These are phyloP conservation scores for Toxostoma redivivum DNA, from an alignment of 2,113 vertebrate species.

Conservation along the genomic window DNA sequence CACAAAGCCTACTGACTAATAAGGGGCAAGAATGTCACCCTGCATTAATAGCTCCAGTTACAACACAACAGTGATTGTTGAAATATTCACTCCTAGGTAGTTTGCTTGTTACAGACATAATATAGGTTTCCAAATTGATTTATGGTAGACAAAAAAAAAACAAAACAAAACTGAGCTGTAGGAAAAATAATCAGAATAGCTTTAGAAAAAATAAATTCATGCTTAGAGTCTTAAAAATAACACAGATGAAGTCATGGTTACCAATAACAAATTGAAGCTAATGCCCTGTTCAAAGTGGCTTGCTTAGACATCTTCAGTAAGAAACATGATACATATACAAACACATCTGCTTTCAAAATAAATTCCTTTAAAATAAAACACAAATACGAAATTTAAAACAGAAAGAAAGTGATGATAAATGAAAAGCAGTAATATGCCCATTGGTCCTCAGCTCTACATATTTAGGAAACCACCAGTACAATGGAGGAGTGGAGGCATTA, in stretches of 20 bases:
- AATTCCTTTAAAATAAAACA: not conserved
- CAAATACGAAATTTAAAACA: not conserved
- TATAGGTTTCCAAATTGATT: not conserved
- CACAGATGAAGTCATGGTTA: not conserved
- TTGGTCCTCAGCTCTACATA: too few species aligned
- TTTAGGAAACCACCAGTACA: not conserved
- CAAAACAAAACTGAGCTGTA: not conserved
- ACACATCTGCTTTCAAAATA: not conserved
- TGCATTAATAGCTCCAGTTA: slow-evolving; percentile 7
- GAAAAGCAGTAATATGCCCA: not conserved
- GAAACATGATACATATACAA: not conserved
- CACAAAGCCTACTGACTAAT: slow-evolving; percentile 1
- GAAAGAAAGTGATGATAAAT: not conserved
- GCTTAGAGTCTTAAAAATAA: slow-evolving; percentile 11
- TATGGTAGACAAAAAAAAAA: not conserved
- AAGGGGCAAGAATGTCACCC: not conserved
- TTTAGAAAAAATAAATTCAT: not conserved
- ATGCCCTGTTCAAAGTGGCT: not conserved
- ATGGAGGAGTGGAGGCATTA: fast-evolving
- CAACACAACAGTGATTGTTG: not conserved
- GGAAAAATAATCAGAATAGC: not conserved
- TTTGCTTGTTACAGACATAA: not conserved
- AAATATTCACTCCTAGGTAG: not conserved
- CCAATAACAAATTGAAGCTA: not conserved
- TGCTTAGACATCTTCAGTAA: not conserved